These are phyloP conservation scores for Vandiemenella viatica DNA, from an alignment of 2,888 invertebrate species.

Conservation along the genomic window DNA sequence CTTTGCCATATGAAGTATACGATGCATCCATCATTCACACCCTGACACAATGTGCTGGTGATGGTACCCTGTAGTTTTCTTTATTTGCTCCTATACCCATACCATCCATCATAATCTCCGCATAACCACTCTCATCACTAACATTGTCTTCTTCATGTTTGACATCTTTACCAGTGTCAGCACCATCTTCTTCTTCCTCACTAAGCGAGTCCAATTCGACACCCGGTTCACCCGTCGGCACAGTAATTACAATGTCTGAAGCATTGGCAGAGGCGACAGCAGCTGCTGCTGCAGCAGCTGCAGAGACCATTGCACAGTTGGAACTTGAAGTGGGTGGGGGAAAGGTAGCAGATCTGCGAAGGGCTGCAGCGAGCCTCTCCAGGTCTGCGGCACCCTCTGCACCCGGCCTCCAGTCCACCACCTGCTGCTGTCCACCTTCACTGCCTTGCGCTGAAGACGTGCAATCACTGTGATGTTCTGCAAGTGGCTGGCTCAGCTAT, in stretches of 20 bases:
- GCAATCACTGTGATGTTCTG: too few relatives aligned
- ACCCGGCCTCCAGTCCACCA: conserved; percentile 5
- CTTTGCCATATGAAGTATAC: too few relatives aligned
- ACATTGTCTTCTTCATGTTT: conserved; percentile 45
- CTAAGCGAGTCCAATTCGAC: conserved; percentile 22
- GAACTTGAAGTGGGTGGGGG: conserved; percentile 34
- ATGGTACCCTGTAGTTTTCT: not conserved
- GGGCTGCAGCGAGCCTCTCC: conserved; percentile 16
- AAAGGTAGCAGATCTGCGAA: conserved; percentile 28
- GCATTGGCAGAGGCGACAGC: too few relatives aligned
- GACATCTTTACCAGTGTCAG: not conserved
- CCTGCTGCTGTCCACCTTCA: too few relatives aligned
- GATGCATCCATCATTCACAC: too few relatives aligned
- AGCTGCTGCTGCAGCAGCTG: too few relatives aligned
- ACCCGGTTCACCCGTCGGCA: conserved; percentile 11
- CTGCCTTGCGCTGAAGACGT: too few relatives aligned
- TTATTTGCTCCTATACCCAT: too few relatives aligned
- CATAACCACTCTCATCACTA: conserved; percentile 84
- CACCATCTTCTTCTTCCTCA: conserved; percentile 23
- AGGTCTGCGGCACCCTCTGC: conserved; percentile 5
- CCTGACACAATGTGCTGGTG: not conserved
- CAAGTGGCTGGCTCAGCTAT: too few relatives aligned
- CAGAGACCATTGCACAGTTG: too few relatives aligned
- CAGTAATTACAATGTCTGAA: too few relatives aligned
- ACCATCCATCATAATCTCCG: conserved; percentile 38